phyloP scores from a whole-genome alignment of 1,140 invertebrate species.

The Drosophila sulfurigaster region DNA sequence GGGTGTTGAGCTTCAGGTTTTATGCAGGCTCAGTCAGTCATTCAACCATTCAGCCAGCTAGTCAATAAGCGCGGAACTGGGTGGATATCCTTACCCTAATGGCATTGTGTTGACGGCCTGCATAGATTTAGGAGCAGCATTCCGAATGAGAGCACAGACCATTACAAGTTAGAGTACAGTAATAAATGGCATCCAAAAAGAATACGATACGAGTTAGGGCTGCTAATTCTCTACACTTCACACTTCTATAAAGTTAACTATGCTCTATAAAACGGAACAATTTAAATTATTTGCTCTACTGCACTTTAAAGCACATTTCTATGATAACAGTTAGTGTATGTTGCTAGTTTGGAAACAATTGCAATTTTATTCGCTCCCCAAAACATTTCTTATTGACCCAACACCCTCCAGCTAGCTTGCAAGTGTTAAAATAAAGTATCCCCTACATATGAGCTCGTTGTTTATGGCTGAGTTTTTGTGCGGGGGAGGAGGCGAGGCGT shows the following conservation, averaged over 20 bases:
- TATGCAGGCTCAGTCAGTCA: constrained; percentile 44
- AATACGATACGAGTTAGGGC: constrained; percentile 25
- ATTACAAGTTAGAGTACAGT: constrained; percentile 45
- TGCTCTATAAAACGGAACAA: not conserved
- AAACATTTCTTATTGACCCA: not conserved
- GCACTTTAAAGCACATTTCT: not conserved
- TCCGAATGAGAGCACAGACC: constrained; percentile 49
- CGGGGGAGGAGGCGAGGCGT: constrained; percentile 2
- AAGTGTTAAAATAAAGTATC: constrained; percentile 77
- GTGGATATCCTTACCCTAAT: constrained; percentile 55
- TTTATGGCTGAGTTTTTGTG: constrained; percentile 47
- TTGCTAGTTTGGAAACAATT: not conserved
- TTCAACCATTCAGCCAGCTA: constrained; percentile 38
- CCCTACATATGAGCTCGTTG: constrained; percentile 38
- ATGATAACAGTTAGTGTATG: constrained; percentile 5
- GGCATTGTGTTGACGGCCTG: constrained; percentile 71
- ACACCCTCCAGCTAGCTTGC: constrained; percentile 2
- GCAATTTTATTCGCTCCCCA: not conserved
- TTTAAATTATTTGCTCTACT: not conserved
- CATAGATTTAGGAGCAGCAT: constrained; percentile 69
- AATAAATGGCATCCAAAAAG: constrained; percentile 34
- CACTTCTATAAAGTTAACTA: not conserved
- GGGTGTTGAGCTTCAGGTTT: constrained; percentile 37
- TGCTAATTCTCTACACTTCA: not conserved
- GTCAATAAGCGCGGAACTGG: constrained; percentile 34